phyloP scores from a whole-genome alignment of 2,888 invertebrate genomes.

The Xylota sylvarum region DNA sequence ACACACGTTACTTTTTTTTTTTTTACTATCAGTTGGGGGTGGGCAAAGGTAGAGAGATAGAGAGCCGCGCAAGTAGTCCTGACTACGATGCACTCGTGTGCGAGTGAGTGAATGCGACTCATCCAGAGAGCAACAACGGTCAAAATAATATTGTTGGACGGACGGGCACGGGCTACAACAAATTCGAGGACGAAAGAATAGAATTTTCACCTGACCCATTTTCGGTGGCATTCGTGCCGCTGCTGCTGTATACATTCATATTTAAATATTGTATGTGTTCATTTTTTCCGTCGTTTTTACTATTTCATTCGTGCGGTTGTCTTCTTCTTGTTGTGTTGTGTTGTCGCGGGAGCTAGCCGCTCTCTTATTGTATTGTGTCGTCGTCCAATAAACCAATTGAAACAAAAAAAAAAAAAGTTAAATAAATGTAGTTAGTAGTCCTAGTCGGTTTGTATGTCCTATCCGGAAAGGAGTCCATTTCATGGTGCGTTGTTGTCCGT shows the following conservation, averaged over 20 bases:
- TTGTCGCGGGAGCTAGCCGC: conserved; percentile 38
- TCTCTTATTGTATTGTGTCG: not conserved
- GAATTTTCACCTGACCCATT: conserved; percentile 72
- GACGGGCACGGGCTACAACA: not conserved
- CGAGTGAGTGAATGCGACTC: conserved; percentile 42
- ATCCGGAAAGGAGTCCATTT: conserved; percentile 60
- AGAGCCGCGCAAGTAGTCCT: conserved; percentile 40
- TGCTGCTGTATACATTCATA: conserved; percentile 51
- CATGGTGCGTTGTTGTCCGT: conserved; percentile 47
- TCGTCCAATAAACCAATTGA: conserved; percentile 45
- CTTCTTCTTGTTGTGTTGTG: conserved; percentile 57
- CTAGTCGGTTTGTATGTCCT: conserved; percentile 51
- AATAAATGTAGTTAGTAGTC: conserved; percentile 26
- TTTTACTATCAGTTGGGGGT: conserved; percentile 3
- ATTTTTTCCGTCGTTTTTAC: conserved; percentile 38
- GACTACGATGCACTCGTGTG: conserved; percentile 58
- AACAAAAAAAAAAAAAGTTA: conserved; percentile 44
- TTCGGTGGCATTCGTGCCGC: conserved; percentile 52
- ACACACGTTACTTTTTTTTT: conserved; percentile 36
- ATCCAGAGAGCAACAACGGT: conserved; percentile 28
- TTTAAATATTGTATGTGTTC: conserved; percentile 61
- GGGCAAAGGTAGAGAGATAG: not conserved
- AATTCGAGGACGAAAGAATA: conserved; percentile 37
- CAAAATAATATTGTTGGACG: conserved; percentile 39
- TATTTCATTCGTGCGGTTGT: conserved; percentile 63